Evolutionary conservation across 2,797 vertebrate genomes (phyloP).

Genomic region (Sebastes dallii): DNA sequence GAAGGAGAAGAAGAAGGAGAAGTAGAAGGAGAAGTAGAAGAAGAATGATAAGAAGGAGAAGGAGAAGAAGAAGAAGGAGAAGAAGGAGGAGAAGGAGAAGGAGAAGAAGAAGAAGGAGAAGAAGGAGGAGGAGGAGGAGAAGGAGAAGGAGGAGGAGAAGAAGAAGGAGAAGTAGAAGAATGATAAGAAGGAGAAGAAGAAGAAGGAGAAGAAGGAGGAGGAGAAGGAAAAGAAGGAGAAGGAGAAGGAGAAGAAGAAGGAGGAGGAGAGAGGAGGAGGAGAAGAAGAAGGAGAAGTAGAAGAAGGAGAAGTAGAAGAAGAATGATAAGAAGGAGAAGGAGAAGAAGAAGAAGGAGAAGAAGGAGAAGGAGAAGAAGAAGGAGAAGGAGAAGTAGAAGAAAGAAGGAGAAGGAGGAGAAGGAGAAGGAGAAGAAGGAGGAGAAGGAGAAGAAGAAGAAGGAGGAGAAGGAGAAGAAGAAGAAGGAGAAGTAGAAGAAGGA

Average conservation of each 20-base stretch:
- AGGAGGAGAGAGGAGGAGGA: fast-evolving
- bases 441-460: too few species aligned
- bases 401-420: fast-evolving
- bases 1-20: too few species aligned
- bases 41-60: fast-evolving
- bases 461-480: too few species aligned
- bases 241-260: fast-evolving
- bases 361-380: fast-evolving
- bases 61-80: too few species aligned
- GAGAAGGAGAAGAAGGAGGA: too few species aligned
- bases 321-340: fast-evolving
- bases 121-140: fast-evolving
- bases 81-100: background rate
- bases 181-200: fast-evolving
- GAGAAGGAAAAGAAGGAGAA: fast-evolving
- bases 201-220: fast-evolving
- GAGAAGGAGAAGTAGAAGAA: fast-evolving
- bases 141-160: fast-evolving
- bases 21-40: too few species aligned
- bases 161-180: fast-evolving
- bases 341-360: fast-evolving
- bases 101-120: fast-evolving
- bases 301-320: fast-evolving
- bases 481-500: too few species aligned
- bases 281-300: fast-evolving